A percentile compares a stretch with the other conserved stretches of the same genome.
These are phyloP conservation scores for Drosophila busckii DNA, from an alignment of 1,140 invertebrate species.

Conservation along the genomic window DNA sequence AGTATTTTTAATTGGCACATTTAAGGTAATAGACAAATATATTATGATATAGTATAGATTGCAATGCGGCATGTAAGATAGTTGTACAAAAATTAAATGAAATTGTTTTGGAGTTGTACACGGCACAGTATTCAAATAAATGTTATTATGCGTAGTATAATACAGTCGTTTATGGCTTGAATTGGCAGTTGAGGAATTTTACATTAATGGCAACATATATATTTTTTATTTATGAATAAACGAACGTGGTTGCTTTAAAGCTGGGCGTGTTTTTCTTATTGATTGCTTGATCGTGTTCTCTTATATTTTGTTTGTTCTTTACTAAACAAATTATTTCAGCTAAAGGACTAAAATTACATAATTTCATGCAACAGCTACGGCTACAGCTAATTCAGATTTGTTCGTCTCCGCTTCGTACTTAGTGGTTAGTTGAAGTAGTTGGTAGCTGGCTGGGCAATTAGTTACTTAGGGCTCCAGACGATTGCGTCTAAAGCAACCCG, in stretches of 20 bases:
- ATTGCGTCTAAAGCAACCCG: slow-evolving; percentile 88
- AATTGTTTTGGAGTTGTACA: slow-evolving; percentile 24
- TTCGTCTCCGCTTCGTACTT: slow-evolving; percentile 55
- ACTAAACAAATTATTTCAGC: slow-evolving; percentile 70
- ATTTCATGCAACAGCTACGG: slow-evolving; percentile 68
- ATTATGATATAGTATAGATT: slow-evolving; percentile 55
- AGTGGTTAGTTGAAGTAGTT: slow-evolving; percentile 71
- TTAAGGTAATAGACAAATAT: slow-evolving; percentile 67
- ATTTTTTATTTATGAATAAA: slow-evolving; percentile 43
- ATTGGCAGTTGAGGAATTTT: slow-evolving; percentile 53
- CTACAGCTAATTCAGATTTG: slow-evolving; percentile 58
- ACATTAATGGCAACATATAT: slow-evolving; percentile 20
- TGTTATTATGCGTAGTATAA: no score
- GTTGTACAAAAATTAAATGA: no score
- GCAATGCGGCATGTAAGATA: slow-evolving; percentile 23
- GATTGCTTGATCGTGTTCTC: slow-evolving; percentile 25
- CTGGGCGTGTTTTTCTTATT: slow-evolving; percentile 45
- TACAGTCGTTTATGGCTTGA: slow-evolving; percentile 64
- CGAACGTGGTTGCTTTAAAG: slow-evolving; percentile 52
- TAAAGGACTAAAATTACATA: slow-evolving; percentile 71
- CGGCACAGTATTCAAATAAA: slow-evolving; percentile 36
- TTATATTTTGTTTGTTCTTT: slow-evolving; percentile 27
- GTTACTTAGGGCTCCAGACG: slow-evolving; percentile 81
- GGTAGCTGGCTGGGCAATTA: slow-evolving; percentile 42
- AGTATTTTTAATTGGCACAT: slow-evolving; percentile 65